Conservation (phyloP, 2,888 invertebrate genomes). For the Oasisia sp. region DNA sequence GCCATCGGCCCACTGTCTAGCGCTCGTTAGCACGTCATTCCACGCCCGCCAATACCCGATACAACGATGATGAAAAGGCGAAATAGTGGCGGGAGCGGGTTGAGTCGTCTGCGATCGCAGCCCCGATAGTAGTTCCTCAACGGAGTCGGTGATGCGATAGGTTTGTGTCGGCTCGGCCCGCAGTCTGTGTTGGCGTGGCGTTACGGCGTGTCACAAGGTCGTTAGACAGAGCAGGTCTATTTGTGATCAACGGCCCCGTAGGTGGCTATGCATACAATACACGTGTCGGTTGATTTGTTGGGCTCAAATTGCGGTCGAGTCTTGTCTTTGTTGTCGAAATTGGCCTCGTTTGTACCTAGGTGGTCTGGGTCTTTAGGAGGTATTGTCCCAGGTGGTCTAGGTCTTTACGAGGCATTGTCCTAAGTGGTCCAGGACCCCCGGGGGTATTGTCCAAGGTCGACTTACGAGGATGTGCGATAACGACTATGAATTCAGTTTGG, state of each 20-base stretch:
- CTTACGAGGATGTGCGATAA: background rate
- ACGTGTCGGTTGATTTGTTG: background rate
- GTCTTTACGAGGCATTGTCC: no score
- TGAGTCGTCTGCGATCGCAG: background rate
- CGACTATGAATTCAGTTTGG: no score
- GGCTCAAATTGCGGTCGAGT: background rate
- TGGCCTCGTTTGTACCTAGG: background rate
- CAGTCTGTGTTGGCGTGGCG: background rate
- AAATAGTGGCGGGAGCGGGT: background rate
- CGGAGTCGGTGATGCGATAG: background rate
- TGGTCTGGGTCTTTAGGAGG: background rate
- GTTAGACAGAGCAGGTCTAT: background rate
- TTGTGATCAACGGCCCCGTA: background rate
- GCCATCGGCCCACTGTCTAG: background rate
- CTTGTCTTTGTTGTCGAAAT: background rate
- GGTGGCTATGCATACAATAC: background rate
- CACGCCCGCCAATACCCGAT: background rate
- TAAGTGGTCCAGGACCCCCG: no score
- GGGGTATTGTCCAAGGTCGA: background rate
- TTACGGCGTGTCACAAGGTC: background rate
- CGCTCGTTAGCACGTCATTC: slow-evolving; percentile 6
- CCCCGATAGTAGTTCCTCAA: background rate
- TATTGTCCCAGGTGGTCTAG: no score
- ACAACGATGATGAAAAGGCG: slow-evolving; percentile 6
- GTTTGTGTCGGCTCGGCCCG: background rate